Evolutionary conservation across 1,140 invertebrate species (phyloP).

Genomic region (Drosophila rufa): DNA sequence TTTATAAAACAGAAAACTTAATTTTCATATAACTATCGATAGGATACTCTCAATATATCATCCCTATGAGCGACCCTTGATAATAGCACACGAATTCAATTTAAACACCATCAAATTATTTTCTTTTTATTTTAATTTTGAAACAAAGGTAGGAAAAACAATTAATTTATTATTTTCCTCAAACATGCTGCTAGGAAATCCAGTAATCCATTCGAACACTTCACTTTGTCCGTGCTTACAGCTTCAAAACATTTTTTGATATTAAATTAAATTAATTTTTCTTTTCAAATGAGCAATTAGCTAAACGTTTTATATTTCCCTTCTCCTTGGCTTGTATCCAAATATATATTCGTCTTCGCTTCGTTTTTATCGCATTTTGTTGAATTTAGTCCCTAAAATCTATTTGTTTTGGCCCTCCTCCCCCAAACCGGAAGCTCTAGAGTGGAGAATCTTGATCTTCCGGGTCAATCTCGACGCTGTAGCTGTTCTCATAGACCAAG

Average conservation of each 20-base stretch:
- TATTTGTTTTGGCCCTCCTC: too few relatives aligned
- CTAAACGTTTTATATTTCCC: neutral
- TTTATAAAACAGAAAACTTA: too few relatives aligned
- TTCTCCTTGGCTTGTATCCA: neutral
- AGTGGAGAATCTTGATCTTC: too few relatives aligned
- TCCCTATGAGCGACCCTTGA: too few relatives aligned
- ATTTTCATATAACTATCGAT: too few relatives aligned
- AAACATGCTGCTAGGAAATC: neutral
- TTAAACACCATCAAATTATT: neutral
- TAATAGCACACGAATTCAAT: too few relatives aligned
- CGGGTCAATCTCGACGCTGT: too few relatives aligned
- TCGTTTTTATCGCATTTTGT: neutral
- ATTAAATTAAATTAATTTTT: neutral
- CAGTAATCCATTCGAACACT: neutral
- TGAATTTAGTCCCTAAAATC: neutral
- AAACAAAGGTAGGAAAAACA: constrained; percentile 1
- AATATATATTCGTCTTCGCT: neutral
- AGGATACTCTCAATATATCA: too few relatives aligned
- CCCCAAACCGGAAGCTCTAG: too few relatives aligned
- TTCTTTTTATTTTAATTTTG: neutral
- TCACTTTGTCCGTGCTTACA: neutral
- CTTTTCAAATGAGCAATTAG: neutral
- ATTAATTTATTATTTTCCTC: constrained; percentile 5
- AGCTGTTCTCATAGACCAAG: too few relatives aligned
- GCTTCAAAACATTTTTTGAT: neutral